phyloP scores from a whole-genome alignment of 2,888 invertebrate genomes.

The Tetranychus truncatus region DNA sequence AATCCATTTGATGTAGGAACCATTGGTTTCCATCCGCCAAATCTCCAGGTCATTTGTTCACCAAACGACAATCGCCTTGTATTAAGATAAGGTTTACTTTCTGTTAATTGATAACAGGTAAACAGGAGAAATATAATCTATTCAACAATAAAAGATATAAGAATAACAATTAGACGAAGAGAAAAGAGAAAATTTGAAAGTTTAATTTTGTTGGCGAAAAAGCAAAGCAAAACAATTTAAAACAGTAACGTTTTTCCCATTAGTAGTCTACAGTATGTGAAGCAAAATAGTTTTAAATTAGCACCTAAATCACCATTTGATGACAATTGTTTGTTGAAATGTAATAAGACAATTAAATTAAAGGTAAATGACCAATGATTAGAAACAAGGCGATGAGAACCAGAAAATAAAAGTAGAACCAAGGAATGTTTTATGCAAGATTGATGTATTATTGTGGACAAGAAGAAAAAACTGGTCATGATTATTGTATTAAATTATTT shows the following conservation, averaged over 20 bases:
- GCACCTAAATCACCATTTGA: neutral
- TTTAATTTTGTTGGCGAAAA: neutral
- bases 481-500: neutral
- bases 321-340: neutral
- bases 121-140: neutral
- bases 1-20: neutral
- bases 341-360: neutral
- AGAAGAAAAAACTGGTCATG: neutral
- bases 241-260: neutral
- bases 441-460: neutral
- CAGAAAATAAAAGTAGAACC: neutral
- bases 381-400: neutral
- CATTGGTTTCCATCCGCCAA: conserved; percentile 14
- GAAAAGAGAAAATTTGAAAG: neutral
- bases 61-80: conserved; percentile 7
- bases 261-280: neutral
- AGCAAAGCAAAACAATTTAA: neutral
- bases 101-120: conserved; percentile 4
- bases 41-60: conserved; percentile 12
- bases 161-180: neutral
- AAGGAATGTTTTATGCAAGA: neutral
- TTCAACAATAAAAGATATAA: neutral
- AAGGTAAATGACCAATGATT: neutral
- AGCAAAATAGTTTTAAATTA: neutral
- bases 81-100: conserved; percentile 8